Conservation (phyloP, 2,888 invertebrate species). For the Cephalotes varians region DNA sequence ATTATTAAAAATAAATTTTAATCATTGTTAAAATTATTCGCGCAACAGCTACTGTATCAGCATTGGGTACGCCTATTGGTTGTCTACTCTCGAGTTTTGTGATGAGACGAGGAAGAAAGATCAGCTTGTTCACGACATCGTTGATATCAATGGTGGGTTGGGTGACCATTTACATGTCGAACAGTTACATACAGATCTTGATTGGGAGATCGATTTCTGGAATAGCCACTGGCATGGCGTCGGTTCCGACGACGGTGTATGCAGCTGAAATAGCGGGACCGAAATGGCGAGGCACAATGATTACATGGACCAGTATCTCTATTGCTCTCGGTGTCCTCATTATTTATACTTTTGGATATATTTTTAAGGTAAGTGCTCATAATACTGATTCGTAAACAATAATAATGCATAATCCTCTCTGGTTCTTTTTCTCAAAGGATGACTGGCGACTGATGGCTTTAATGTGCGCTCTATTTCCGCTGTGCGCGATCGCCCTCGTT, state of each 20-base stretch:
- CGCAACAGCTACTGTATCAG: conserved; percentile 86
- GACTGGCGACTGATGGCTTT: conserved; percentile 86
- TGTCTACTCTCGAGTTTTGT: conserved; percentile 87
- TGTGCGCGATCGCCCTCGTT: conserved; percentile 84
- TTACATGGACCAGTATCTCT: conserved; percentile 87
- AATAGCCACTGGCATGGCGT: conserved; percentile 87
- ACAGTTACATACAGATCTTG: conserved; percentile 84
- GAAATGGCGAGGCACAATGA: conserved; percentile 86
- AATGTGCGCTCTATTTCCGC: conserved; percentile 85
- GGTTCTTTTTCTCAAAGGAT: conserved; percentile 81
- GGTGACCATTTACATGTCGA: conserved; percentile 86
- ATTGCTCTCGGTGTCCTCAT: conserved; percentile 87
- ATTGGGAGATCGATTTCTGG: conserved; percentile 86
- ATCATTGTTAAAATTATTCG: conserved; percentile 67
- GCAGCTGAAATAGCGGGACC: conserved; percentile 87
- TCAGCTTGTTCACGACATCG: conserved; percentile 86
- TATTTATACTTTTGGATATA: conserved; percentile 87
- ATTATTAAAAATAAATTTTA: not conserved
- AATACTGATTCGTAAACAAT: not conserved
- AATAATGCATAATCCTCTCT: conserved; percentile 4
- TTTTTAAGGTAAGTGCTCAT: conserved; percentile 84
- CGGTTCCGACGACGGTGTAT: conserved; percentile 87
- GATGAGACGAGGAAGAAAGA: conserved; percentile 87
- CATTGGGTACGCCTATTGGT: conserved; percentile 87
- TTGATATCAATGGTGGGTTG: conserved; percentile 87